Conservation (phyloP, 1,140 invertebrate genomes). For the Aphaenogaster floridana region DNA sequence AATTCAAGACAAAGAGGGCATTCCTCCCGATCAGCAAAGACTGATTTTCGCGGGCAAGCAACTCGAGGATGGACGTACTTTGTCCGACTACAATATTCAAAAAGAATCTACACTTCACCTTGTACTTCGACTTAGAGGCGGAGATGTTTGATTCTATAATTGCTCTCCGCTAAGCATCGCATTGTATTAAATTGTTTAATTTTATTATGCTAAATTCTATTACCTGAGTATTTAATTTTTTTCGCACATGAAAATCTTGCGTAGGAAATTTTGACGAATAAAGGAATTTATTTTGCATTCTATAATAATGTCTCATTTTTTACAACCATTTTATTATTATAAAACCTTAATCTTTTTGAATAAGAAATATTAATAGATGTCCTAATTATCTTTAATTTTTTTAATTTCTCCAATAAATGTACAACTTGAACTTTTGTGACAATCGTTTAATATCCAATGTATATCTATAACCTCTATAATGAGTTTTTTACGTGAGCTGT, state of each 20-base stretch:
- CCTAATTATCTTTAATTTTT: background rate
- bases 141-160: conserved; percentile 48
- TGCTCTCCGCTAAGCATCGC: background rate
- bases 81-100: conserved; percentile 91
- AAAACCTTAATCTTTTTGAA: background rate
- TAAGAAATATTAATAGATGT: background rate
- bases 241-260: background rate
- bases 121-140: conserved; percentile 87
- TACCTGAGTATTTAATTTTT: conserved; percentile 5
- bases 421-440: background rate
- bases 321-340: background rate
- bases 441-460: background rate
- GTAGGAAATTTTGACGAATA: background rate
- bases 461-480: background rate
- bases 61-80: conserved; percentile 89
- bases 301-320: background rate
- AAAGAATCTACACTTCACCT: conserved; percentile 92
- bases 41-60: conserved; percentile 91
- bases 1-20: conserved; percentile 91
- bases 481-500: background rate
- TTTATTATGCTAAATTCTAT: conserved; percentile 25
- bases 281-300: background rate
- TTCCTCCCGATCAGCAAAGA: conserved; percentile 90
- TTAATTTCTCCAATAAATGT: background rate
- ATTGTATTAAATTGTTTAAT: background rate